Evolutionary conservation across 2,797 vertebrate genomes (phyloP).

Genomic region (Loris lydekkerianus): DNA sequence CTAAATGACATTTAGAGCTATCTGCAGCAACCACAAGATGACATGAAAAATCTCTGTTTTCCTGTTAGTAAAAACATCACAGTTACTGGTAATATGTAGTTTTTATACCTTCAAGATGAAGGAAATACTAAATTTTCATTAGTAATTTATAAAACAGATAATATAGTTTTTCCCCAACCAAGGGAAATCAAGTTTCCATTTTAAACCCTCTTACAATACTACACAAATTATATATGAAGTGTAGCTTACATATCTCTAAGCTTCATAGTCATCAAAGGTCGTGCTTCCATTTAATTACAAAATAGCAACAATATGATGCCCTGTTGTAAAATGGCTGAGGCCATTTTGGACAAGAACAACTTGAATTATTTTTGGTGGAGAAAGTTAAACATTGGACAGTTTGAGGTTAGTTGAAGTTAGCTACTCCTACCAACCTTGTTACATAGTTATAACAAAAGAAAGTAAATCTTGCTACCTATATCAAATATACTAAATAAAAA

Average conservation of each 20-base stretch:
- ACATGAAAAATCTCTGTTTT: neutral
- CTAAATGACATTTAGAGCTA: neutral
- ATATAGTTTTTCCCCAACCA: neutral
- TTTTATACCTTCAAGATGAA: slow-evolving; percentile 39
- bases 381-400: neutral
- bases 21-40: neutral
- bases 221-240: neutral
- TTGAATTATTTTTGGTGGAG: slow-evolving; percentile 8
- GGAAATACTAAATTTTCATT: slow-evolving; percentile 34
- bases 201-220: neutral
- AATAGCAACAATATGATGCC: neutral
- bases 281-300: neutral
- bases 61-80: neutral
- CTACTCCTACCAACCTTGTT: neutral
- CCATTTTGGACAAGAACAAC: neutral
- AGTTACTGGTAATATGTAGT: neutral
- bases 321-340: neutral
- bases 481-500: neutral
- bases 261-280: neutral
- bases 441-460: neutral
- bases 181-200: neutral
- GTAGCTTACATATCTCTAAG: neutral
- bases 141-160: neutral
- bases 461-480: neutral
- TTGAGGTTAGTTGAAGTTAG: neutral